Evolutionary conservation across 2,113 vertebrate species (phyloP).

Genomic region (Ictidomys tridecemlineatus): DNA sequence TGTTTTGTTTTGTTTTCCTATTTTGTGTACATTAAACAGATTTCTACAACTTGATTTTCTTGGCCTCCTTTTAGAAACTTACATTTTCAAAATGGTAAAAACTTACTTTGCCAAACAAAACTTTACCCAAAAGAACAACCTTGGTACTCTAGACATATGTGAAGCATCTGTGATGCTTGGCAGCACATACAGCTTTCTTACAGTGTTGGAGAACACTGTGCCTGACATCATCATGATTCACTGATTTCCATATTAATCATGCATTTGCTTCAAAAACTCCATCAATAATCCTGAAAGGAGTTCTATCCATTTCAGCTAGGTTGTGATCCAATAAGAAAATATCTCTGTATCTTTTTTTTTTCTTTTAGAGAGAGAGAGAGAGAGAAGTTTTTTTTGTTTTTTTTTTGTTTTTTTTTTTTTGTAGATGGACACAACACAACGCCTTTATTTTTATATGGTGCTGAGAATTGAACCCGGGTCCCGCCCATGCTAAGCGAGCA

Average conservation of each 20-base stretch:
- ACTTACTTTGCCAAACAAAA: neutral
- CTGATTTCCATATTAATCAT: neutral
- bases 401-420: no score
- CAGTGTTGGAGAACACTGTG: neutral
- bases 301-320: neutral
- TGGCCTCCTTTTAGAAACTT: neutral
- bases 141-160: neutral
- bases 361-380: no score
- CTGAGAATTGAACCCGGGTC: no score
- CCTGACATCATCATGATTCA: neutral
- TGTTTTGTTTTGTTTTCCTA: neutral
- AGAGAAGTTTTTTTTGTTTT: no score
- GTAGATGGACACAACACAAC: no score
- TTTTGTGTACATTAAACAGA: neutral
- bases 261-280: neutral
- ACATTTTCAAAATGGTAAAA: constrained; percentile 34
- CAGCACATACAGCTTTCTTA: neutral
- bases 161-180: neutral
- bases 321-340: neutral
- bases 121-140: neutral
- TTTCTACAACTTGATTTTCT: neutral
- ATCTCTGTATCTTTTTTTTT: neutral
- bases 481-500: no score
- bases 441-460: no score
- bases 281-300: neutral